Conservation (phyloP, 2,113 vertebrate species). For the Dermatemys mawii region DNA sequence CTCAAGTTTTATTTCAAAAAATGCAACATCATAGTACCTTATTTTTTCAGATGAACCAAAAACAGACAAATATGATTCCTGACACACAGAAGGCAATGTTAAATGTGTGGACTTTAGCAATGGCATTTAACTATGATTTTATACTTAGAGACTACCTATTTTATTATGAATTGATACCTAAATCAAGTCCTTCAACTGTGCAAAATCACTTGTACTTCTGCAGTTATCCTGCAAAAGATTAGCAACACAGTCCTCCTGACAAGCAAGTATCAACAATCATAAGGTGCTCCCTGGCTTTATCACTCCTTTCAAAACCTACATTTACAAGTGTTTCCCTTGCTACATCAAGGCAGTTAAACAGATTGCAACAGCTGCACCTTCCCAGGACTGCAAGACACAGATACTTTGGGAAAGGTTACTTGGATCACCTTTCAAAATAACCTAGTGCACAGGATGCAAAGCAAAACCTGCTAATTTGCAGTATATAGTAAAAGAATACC, state of each 20-base stretch:
- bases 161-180: fast-evolving
- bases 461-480: slow-evolving; percentile 58
- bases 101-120: neutral
- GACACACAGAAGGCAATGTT: neutral
- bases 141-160: neutral
- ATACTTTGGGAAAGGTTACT: slow-evolving; percentile 75
- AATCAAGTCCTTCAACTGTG: neutral
- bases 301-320: neutral
- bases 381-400: slow-evolving; percentile 56
- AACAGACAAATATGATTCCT: neutral
- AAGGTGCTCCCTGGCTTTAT: slow-evolving; percentile 40
- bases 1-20: neutral
- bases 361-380: slow-evolving; percentile 75
- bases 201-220: neutral
- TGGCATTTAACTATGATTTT: neutral
- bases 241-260: neutral
- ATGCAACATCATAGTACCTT: neutral
- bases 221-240: neutral
- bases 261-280: neutral
- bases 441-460: slow-evolving; percentile 58
- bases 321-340: slow-evolving; percentile 43
- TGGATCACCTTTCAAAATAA: slow-evolving; percentile 76
- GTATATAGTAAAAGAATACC: neutral
- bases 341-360: slow-evolving; percentile 5
- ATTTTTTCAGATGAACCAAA: neutral